Base-by-base conservation (phyloP, 2,113 vertebrate species). In the Oreocharis arfaki region DNA sequence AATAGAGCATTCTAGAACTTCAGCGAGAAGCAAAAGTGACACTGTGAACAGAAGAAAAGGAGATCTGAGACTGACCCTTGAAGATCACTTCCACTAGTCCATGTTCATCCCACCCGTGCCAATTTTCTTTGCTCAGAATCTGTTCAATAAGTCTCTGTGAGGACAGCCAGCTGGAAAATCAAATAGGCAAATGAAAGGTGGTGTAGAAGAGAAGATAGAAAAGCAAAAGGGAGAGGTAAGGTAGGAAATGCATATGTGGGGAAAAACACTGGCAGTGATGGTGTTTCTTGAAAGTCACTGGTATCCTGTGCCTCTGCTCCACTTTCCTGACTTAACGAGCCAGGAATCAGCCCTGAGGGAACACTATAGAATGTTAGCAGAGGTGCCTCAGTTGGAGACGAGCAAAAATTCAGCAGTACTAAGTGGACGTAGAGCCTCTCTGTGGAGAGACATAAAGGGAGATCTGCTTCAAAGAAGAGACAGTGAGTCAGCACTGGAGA, bases 31-130 rank as follows among this genome's bases (percentile, higher is more conserved):
- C 26, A 47, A 41, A 60, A 65, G 32, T 53, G 10, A 35, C 41
- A 33, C 14, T 63, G 15, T 59, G 44, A 88, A 82, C 8, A 41
- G 35, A 16, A 70, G 37, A 32, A 77, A 74, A 53, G 64, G 65
- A 88, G 21, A 52, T 7, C 13, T 32, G 49, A 13, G 47, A 30
- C 22, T 84, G 47, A 63, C 14, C 27, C 41, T 27, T 79, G 49
- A 63, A 49, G 18, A 10, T 13, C 30, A 47, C 20, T 16, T 73
- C 64, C 55, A 23, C 11, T 64, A 73, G 35, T 23, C 49, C 46
- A 14, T 0, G 2, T n/a, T n/a, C 12, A 26, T 44, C 32, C 42
- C 74, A 37, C 10, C 20, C 8, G 5, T 63, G 17, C 15, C n/a
- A 18, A 19, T 22, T 65, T 42, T 37, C 52, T 49, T 86, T 55